Base-by-base conservation (phyloP, 2,888 invertebrate genomes). In the Sycophila texana region DNA sequence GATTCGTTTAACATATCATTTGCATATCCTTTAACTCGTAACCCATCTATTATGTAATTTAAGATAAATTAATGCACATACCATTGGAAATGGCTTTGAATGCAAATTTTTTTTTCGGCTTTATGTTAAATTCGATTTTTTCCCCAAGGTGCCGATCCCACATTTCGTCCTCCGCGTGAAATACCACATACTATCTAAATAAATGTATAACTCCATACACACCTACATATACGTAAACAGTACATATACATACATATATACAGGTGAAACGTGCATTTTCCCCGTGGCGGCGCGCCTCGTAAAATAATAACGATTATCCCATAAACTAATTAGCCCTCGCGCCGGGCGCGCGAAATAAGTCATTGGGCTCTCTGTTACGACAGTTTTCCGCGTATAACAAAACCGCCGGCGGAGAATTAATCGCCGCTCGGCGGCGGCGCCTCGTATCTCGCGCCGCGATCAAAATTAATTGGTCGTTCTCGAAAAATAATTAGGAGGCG, bases 41-140 rank as follows among this genome's bases (percentile, higher is more conserved):
- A 74, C 26, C 66, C 57, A 67, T 47, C 20, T 20, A 58, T 77
- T 71, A 20, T 71, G 57, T 71, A 71, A 77, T 77, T 77, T 65
- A 18, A 49, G 66, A 47, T 26, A 75, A 68, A 75, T 67, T 74
- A 68, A 75, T 68, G 68, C 76, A 26, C 55, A 61, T 70, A n/a
- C 55, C 49, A 26, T 39, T 16, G 58, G 18, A 26, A 75, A 65
- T 20, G 63, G 39, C 39, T 70, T 53, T 63, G 39, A 61, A 75
- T 61, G 30, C 39, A 39, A 76, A 70, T 70, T 61, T 30, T 58
- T 58, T 47, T 47, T 16, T 16, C 14, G 4, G 5, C 57, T n/a
- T 49, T 22, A 30, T 22, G 26, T 5, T 30, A 18, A 16, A 5
- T 18, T 26, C 4, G 53, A 67, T 20, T 39, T 39, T 63, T 63